phyloP scores from a whole-genome alignment of 2,113 vertebrate genomes.

The Heptranchias perlo region DNA sequence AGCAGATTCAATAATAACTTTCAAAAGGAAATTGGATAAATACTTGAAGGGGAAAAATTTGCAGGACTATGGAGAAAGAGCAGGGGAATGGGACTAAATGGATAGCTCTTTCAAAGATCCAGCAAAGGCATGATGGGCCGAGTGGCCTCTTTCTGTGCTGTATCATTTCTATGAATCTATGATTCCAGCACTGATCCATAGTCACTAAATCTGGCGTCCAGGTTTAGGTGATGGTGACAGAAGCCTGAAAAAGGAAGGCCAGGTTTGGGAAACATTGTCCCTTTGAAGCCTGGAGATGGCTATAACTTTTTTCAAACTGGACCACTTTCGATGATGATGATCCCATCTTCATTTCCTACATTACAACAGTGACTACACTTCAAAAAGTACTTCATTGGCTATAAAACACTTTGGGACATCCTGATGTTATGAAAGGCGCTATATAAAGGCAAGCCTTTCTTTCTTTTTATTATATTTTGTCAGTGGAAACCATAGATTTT shows the following conservation, averaged over 20 bases:
- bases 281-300: neutral
- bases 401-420: neutral
- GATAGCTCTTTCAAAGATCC: too few species aligned
- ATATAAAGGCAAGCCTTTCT: neutral
- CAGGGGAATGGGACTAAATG: too few species aligned
- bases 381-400: neutral
- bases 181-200: neutral
- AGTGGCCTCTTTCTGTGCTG: too few species aligned
- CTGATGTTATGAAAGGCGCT: neutral
- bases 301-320: neutral
- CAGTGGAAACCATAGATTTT: neutral
- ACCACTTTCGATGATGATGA: neutral
- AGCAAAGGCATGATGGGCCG: too few species aligned
- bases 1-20: too few species aligned
- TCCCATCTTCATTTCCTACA: neutral
- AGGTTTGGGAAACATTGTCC: neutral
- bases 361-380: neutral
- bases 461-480: neutral
- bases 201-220: neutral
- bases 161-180: too few species aligned
- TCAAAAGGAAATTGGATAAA: too few species aligned
- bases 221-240: neutral
- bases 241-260: neutral
- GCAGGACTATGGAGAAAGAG: too few species aligned
- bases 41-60: too few species aligned